These are phyloP conservation scores for Delia radicum DNA, from an alignment of 1,140 invertebrate species.

Conservation along the genomic window DNA sequence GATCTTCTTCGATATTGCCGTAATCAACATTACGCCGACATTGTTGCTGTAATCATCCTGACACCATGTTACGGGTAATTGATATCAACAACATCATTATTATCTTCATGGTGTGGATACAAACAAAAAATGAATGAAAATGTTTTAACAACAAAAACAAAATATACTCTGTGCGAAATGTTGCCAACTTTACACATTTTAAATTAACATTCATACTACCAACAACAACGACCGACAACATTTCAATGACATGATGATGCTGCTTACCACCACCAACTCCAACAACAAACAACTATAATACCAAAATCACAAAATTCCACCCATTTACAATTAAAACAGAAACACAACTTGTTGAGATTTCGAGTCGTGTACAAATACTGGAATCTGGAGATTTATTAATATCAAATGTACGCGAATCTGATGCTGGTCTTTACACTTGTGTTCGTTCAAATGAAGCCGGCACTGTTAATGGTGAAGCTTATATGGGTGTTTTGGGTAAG, in stretches of 20 bases:
- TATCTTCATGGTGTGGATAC: neutral
- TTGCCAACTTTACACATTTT: constrained; percentile 21
- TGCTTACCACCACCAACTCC: neutral
- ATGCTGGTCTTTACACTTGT: constrained; percentile 88
- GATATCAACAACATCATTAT: neutral
- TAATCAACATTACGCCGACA: neutral
- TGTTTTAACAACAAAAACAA: neutral
- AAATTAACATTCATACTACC: no score
- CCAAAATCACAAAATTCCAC: neutral
- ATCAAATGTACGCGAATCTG: constrained; percentile 76
- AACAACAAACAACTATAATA: neutral
- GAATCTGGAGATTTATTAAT: constrained; percentile 84
- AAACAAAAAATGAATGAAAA: neutral
- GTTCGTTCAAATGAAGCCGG: constrained; percentile 86
- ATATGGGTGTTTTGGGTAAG: constrained; percentile 79
- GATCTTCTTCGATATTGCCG: neutral
- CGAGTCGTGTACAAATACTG: no score
- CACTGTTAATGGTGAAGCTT: constrained; percentile 76
- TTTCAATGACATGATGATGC: neutral
- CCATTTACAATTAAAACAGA: constrained; percentile 34
- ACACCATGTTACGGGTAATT: neutral
- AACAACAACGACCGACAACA: no score
- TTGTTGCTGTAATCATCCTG: no score
- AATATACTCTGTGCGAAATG: neutral
- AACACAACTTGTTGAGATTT: no score